These are phyloP conservation scores for Lucilia sericata DNA, from an alignment of 1,140 invertebrate genomes.

Conservation along the genomic window DNA sequence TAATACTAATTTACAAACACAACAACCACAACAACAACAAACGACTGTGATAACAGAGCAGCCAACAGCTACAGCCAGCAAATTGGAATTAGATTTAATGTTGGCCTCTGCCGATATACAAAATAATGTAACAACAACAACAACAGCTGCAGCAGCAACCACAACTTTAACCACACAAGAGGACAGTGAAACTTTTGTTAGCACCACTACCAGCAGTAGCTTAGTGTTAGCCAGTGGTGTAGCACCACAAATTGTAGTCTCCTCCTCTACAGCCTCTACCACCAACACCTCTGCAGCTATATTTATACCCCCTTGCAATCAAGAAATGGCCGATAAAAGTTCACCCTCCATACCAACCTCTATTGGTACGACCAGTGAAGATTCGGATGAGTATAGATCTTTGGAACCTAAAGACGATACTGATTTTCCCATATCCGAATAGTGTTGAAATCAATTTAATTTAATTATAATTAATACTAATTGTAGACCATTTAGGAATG, in stretches of 20 bases:
- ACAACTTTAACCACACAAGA: slow-evolving; percentile 44
- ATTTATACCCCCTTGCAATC: slow-evolving; percentile 17
- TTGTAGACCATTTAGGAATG: background rate
- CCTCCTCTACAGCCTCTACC: background rate
- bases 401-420: slow-evolving; percentile 62
- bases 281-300: slow-evolving; percentile 10
- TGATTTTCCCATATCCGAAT: slow-evolving; percentile 64
- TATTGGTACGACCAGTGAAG: slow-evolving; percentile 59
- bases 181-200: slow-evolving; percentile 17
- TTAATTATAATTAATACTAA: background rate
- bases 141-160: slow-evolving; percentile 55
- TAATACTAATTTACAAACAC: background rate
- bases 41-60: slow-evolving; percentile 67
- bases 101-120: slow-evolving; percentile 62
- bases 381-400: slow-evolving; percentile 67
- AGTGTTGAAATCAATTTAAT: slow-evolving; percentile 49
- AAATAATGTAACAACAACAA: slow-evolving; percentile 47
- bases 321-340: background rate
- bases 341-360: slow-evolving; percentile 46
- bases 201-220: slow-evolving; percentile 1
- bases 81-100: slow-evolving; percentile 62
- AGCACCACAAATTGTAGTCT: slow-evolving; percentile 26
- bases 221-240: background rate
- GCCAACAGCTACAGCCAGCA: slow-evolving; percentile 62
- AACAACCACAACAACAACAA: slow-evolving; percentile 58